Conservation (phyloP, 2,888 invertebrate species). For the Caenorhabditis sp. region DNA sequence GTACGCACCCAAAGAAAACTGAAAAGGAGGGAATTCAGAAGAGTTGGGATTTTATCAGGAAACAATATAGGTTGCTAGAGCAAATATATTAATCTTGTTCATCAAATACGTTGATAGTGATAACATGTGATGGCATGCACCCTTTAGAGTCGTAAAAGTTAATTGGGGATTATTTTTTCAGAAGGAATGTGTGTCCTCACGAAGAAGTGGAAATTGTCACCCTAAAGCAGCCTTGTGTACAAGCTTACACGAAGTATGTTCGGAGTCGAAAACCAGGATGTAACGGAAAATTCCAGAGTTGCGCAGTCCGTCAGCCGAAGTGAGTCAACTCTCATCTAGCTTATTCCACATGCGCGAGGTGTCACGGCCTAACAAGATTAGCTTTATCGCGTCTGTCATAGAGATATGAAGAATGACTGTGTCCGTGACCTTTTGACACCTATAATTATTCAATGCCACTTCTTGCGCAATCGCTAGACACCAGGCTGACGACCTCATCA, state of each 20-base stretch:
- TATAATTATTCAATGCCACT: constrained; percentile 41
- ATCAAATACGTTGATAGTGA: not conserved
- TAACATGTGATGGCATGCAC: not conserved
- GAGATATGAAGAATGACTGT: constrained; percentile 7
- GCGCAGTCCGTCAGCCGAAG: constrained; percentile 84
- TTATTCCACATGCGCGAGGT: constrained; percentile 18
- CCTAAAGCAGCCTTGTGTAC: constrained; percentile 84
- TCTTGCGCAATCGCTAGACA: constrained; percentile 8
- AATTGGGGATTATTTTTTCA: constrained; percentile 77
- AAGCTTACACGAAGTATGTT: constrained; percentile 85
- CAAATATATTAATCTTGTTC: not conserved
- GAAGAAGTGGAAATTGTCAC: constrained; percentile 84
- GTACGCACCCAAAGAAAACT: not conserved
- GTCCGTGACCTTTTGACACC: constrained; percentile 50
- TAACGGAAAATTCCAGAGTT: constrained; percentile 84
- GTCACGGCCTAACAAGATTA: constrained; percentile 31
- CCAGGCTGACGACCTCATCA: constrained; percentile 10
- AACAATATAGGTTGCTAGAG: not conserved
- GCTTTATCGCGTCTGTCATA: constrained; percentile 3
- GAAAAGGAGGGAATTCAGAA: not conserved
- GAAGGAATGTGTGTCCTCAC: constrained; percentile 85
- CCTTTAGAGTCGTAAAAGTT: not conserved
- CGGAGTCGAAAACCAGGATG: constrained; percentile 85
- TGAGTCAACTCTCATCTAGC: no score
- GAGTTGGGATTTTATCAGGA: not conserved